Evolutionary conservation across 2,113 vertebrate species (phyloP).

Genomic region (Triplophysa siluroides): DNA sequence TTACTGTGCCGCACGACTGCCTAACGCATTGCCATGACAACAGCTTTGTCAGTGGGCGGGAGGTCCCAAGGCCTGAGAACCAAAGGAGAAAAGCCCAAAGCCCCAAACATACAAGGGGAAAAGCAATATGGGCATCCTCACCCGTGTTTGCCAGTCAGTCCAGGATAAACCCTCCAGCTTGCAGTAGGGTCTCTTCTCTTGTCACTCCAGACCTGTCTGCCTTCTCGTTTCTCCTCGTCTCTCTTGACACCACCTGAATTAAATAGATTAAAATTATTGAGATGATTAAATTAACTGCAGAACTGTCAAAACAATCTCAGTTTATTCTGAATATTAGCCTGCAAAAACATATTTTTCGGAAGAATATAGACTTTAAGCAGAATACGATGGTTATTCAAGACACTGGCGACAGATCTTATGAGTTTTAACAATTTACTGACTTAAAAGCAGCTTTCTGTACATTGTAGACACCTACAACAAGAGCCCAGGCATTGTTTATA

Average conservation of each 20-base stretch:
- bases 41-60: constrained; percentile 58
- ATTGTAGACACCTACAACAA: neutral
- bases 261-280: neutral
- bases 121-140: constrained; percentile 13
- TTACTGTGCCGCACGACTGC: constrained; percentile 48
- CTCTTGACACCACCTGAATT: neutral
- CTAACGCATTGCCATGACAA: constrained; percentile 61
- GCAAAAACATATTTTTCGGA: too few species aligned
- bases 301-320: too few species aligned
- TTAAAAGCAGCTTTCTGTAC: neutral
- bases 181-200: neutral
- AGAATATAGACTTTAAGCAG: too few species aligned
- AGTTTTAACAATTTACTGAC: too few species aligned
- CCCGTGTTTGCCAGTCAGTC: neutral
- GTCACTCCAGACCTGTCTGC: neutral
- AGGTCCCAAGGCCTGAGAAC: constrained; percentile 49
- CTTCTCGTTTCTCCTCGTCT: neutral
- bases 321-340: too few species aligned
- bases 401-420: neutral
- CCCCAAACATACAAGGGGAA: constrained; percentile 9
- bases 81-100: neutral
- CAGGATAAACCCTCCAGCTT: constrained; percentile 14
- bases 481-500: neutral
- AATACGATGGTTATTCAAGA: neutral
- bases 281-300: too few species aligned